phyloP scores from a whole-genome alignment of 2,888 invertebrate species.

The Lycophotia porphyrea region DNA sequence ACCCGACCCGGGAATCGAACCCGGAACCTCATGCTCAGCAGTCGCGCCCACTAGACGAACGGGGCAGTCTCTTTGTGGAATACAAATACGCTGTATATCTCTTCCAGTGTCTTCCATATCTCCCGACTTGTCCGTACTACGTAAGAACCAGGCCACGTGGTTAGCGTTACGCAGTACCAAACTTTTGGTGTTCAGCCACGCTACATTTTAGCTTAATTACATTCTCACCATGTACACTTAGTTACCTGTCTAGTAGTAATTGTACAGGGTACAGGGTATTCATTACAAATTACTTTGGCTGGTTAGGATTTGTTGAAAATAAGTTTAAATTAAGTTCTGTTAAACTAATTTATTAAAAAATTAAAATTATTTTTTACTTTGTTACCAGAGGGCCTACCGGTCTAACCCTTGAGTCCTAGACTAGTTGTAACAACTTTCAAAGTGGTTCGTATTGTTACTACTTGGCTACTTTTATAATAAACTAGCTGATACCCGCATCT shows the following conservation, averaged over 20 bases:
- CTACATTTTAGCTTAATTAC: conserved; percentile 81
- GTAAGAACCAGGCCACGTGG: conserved; percentile 75
- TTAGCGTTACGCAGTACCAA: conserved; percentile 74
- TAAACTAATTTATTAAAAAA: no score
- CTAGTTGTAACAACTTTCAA: no score
- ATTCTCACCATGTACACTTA: conserved; percentile 69
- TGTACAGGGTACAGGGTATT: conserved; percentile 55
- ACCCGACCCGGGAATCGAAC: no score
- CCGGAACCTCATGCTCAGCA: no score
- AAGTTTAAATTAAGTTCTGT: not conserved
- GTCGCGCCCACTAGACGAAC: no score
- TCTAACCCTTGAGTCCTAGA: no score
- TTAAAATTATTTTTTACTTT: no score
- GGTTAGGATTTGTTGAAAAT: conserved; percentile 26
- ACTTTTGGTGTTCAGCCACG: conserved; percentile 75
- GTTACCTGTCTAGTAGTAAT: conserved; percentile 56
- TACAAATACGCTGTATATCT: not conserved
- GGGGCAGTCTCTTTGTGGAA: no score
- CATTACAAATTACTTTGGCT: conserved; percentile 54
- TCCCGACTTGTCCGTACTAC: conserved; percentile 61
- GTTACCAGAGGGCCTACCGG: no score
- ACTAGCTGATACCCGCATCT: no score
- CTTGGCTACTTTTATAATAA: no score
- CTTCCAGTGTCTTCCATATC: conserved; percentile 48
- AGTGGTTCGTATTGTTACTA: no score